Evolutionary conservation across 2,797 vertebrate genomes (phyloP).

Genomic region (Loriculus beryllinus): DNA sequence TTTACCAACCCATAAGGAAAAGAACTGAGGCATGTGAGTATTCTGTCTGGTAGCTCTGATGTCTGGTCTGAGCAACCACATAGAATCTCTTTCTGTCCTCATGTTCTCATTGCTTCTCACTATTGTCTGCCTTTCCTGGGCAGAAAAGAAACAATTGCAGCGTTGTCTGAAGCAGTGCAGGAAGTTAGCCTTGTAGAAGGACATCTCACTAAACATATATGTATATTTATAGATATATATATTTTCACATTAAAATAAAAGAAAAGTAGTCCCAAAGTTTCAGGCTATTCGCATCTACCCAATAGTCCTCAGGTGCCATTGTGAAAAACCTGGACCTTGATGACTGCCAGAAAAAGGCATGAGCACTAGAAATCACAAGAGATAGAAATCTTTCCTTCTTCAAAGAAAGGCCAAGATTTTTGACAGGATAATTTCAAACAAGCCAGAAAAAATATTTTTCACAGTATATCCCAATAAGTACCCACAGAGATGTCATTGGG

Average conservation of each 20-base stretch:
- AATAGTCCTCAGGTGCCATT: not conserved
- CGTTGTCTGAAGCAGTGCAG: not conserved
- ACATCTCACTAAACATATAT: not conserved
- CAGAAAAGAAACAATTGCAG: not conserved
- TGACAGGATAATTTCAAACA: not conserved
- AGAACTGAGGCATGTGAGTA: not conserved
- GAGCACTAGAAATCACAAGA: not conserved
- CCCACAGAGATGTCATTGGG: not conserved
- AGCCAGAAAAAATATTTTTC: not conserved
- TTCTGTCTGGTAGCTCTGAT: not conserved
- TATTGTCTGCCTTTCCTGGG: not conserved
- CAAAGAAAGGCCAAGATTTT: not conserved
- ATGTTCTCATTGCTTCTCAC: not conserved
- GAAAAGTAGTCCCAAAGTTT: not conserved
- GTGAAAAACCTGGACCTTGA: not conserved
- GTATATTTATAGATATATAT: accelerated
- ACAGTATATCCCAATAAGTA: not conserved
- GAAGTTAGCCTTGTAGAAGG: not conserved
- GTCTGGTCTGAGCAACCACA: not conserved
- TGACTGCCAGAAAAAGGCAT: not conserved
- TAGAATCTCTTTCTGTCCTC: not conserved
- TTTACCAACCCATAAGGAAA: not conserved
- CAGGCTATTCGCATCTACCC: not conserved
- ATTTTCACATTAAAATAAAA: not conserved
- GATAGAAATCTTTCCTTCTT: not conserved